phyloP scores from a whole-genome alignment of 2,888 invertebrate species.

The Drosophila kuntzei region DNA sequence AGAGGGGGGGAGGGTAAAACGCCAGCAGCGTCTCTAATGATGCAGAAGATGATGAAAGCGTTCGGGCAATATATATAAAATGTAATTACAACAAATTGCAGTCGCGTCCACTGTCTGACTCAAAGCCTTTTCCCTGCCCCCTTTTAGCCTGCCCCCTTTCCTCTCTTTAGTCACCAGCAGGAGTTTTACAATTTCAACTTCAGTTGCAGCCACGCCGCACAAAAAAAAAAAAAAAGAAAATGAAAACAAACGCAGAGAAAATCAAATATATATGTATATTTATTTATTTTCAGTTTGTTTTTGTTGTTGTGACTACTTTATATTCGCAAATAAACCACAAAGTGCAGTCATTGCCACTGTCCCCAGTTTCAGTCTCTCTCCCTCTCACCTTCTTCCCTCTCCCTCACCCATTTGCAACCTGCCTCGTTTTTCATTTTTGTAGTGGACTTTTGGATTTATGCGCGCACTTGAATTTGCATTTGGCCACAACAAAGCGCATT shows the following conservation, averaged over 20 bases:
- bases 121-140: background rate
- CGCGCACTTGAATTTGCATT: slow-evolving; percentile 78
- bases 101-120: slow-evolving; percentile 17
- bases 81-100: slow-evolving; percentile 74
- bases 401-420: background rate
- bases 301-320: slow-evolving; percentile 25
- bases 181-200: slow-evolving; percentile 69
- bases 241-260: slow-evolving; percentile 43
- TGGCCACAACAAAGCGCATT: slow-evolving; percentile 61
- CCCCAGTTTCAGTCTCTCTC: background rate
- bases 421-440: slow-evolving; percentile 41
- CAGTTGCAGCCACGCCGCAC: slow-evolving; percentile 58
- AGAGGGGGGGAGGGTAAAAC: background rate
- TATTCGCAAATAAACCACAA: slow-evolving; percentile 70
- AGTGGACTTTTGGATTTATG: slow-evolving; percentile 72
- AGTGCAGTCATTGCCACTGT: slow-evolving; percentile 59
- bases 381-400: background rate
- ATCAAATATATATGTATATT: slow-evolving; percentile 66
- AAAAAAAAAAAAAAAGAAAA: slow-evolving; percentile 5
- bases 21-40: slow-evolving; percentile 62
- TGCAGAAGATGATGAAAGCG: slow-evolving; percentile 71
- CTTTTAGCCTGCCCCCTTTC: background rate
- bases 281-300: slow-evolving; percentile 30
- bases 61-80: slow-evolving; percentile 43
- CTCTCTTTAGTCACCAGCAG: background rate